phyloP scores from a whole-genome alignment of 2,113 vertebrate genomes.

The Psophia crepitans region DNA sequence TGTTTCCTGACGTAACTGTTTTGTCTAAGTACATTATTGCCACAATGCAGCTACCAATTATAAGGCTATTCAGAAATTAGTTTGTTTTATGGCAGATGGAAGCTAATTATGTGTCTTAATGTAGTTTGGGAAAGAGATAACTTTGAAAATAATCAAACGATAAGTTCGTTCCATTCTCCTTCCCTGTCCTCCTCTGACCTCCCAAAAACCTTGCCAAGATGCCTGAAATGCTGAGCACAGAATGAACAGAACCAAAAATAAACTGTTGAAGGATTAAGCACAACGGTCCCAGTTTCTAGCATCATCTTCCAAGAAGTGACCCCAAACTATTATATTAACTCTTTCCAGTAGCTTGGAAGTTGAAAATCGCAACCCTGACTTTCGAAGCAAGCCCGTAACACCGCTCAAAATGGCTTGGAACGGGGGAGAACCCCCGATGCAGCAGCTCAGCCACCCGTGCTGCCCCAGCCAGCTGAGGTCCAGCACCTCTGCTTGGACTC shows the following conservation, averaged over 20 bases:
- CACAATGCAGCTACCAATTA: neutral
- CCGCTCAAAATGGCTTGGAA: neutral
- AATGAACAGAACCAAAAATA: neutral
- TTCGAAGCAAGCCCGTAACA: neutral
- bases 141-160: neutral
- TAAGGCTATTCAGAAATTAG: neutral
- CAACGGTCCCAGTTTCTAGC: neutral
- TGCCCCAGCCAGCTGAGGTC: neutral
- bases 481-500: neutral
- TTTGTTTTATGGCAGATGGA: slow-evolving; percentile 11
- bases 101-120: slow-evolving; percentile 22
- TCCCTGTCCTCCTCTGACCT: slow-evolving; percentile 14
- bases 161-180: slow-evolving; percentile 13
- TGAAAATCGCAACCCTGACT: neutral
- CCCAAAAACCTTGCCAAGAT: neutral
- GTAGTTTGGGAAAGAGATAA: neutral
- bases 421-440: neutral
- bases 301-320: neutral
- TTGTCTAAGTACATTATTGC: neutral
- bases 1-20: neutral
- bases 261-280: neutral
- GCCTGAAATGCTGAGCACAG: neutral
- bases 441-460: neutral
- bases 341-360: neutral
- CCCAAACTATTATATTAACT: neutral